Base-by-base conservation (phyloP, 2,113 vertebrate genomes). In the Alethe diademata region DNA sequence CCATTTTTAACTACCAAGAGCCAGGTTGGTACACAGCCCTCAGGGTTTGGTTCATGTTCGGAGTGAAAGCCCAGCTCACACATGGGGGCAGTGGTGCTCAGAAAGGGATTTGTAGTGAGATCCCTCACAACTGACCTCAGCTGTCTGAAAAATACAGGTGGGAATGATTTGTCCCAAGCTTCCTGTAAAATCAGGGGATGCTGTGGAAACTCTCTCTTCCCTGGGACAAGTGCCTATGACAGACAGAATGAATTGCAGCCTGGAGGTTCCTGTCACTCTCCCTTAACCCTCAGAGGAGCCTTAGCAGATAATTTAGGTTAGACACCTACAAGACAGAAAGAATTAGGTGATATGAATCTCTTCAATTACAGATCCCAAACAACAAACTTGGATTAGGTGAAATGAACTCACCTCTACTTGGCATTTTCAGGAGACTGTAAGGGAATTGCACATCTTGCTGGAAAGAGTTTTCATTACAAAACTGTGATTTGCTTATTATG, bases 311-410 rank as follows among this genome's bases (percentile, higher is more conserved):
- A 47, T 90, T 93, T 94, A 86, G 72, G 67, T 31, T 70, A 62
- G 67, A 94, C 75, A 86, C 71, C 82, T 88, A 88, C 62, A 70
- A 92, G 82, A 92, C 62, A 88, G 74, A 90, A 61, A 79, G 74
- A 92, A 88, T 88, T 92, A 92, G 75, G 35, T 76, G 85, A 96
- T 96, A 96, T 54, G 90, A 90, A 93, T 90, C 93, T 93, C 88
- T 90, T 94, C 85, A 87, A 80, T 95, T 92, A 92, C 85, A 94
- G 50, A 78, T 88, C 51, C 67, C 88, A 90, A 96, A 80, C 92
- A 95, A 79, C 66, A 93, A 76, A 73, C 47, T 66, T 79, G 75
- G 38, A 80, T 76, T 79, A 79, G 71, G 62, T 82, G 70, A 94
- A 92, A 92, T 73, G 48, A 94, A 70, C 53, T 96, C 74, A 35